These are phyloP conservation scores for Emys orbicularis DNA, from an alignment of 2,797 vertebrate species.

Conservation along the genomic window DNA sequence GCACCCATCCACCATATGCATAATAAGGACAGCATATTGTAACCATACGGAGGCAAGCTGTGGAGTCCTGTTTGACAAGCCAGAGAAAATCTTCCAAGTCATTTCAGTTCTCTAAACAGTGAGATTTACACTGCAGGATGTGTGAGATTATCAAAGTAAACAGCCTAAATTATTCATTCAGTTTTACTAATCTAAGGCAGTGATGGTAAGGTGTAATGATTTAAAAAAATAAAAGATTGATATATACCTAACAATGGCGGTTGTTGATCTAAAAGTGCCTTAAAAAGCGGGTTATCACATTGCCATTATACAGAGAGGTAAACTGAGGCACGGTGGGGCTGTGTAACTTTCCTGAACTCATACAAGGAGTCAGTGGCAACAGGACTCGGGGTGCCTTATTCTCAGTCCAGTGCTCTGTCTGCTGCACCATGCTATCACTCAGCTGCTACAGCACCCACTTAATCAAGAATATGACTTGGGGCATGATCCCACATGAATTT, in stretches of 20 bases:
- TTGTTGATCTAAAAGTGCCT: accelerated
- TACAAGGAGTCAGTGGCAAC: accelerated
- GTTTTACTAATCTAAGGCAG: background rate
- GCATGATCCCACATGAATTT: background rate
- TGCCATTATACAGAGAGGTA: background rate
- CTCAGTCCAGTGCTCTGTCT: background rate
- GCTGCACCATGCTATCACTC: background rate
- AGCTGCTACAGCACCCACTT: accelerated
- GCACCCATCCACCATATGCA: background rate
- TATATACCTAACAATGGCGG: background rate
- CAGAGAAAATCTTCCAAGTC: background rate
- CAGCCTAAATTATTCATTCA: background rate
- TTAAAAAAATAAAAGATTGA: background rate
- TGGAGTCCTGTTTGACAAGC: background rate
- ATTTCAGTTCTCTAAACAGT: background rate
- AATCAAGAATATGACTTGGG: background rate
- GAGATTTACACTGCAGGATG: background rate
- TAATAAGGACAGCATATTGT: background rate
- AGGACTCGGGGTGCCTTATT: background rate
- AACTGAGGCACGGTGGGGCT: background rate
- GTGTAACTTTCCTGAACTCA: background rate
- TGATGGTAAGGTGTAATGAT: background rate
- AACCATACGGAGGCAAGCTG: background rate
- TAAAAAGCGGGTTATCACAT: too few species aligned
- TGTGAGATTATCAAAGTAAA: background rate